phyloP scores from a whole-genome alignment of 2,113 vertebrate species.

The Spermophilus dauricus region DNA sequence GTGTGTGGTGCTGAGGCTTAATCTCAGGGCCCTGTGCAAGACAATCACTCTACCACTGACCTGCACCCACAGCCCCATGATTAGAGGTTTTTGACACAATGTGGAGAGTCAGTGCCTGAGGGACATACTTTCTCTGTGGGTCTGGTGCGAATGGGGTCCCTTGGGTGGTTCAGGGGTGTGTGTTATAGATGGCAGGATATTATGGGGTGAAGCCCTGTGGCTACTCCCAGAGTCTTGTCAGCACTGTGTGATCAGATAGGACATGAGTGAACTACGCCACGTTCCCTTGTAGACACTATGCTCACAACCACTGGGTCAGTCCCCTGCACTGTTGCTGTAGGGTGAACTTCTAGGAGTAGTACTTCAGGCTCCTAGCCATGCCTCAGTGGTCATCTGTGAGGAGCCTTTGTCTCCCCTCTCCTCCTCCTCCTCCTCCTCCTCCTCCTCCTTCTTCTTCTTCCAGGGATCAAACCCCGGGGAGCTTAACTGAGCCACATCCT shows the following conservation, averaged over 20 bases:
- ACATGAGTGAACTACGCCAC: not conserved
- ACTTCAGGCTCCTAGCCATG: not conserved
- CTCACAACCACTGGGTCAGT: not conserved
- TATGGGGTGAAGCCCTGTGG: not conserved
- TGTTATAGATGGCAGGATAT: not conserved
- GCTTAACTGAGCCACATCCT: too few relatives aligned
- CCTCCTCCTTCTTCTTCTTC: too few relatives aligned
- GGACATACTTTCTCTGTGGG: not conserved
- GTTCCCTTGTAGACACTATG: not conserved
- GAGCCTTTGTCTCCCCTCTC: not conserved
- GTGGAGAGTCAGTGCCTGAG: not conserved
- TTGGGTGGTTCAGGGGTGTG: not conserved
- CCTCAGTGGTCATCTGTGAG: not conserved
- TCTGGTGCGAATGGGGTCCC: not conserved
- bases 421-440: too few relatives aligned
- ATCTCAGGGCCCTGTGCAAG: too few relatives aligned
- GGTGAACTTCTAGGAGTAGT: not conserved
- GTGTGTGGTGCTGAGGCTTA: too few relatives aligned
- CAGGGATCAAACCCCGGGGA: too few relatives aligned
- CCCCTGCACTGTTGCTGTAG: not conserved
- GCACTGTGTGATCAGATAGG: not conserved
- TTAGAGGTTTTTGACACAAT: not conserved
- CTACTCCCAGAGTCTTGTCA: not conserved
- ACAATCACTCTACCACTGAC: too few relatives aligned
- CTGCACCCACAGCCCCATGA: too few relatives aligned